These are phyloP conservation scores for Lamprotornis superbus DNA, from an alignment of 2,113 vertebrate species.

Conservation along the genomic window DNA sequence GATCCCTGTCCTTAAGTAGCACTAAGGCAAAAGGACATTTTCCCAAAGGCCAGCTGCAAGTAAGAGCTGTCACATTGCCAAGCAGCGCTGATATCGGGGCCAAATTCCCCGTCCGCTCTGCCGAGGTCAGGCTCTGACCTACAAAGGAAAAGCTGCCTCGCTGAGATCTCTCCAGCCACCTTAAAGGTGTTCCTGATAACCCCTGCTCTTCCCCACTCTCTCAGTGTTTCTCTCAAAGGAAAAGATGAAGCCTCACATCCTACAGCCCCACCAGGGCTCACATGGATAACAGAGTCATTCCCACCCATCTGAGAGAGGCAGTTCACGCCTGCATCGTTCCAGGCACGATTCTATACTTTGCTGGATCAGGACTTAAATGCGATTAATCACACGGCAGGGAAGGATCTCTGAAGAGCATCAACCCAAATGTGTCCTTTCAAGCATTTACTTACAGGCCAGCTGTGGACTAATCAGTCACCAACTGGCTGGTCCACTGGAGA, in stretches of 20 bases:
- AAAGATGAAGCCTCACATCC: neutral
- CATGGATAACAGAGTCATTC: neutral
- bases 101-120: neutral
- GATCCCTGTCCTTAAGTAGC: neutral
- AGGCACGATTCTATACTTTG: conserved; percentile 40
- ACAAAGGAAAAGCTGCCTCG: neutral
- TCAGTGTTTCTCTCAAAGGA: neutral
- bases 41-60: neutral
- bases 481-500: conserved; percentile 57
- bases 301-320: neutral
- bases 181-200: neutral
- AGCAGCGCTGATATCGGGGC: rapidly evolving
- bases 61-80: neutral
- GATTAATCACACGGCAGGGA: conserved; percentile 67
- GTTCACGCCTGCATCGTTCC: neutral
- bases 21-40: neutral
- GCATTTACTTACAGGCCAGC: conserved; percentile 64
- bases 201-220: neutral
- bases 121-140: neutral
- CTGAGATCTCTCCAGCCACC: neutral
- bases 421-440: conserved; percentile 64
- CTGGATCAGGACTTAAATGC: conserved; percentile 54
- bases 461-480: conserved; percentile 66
- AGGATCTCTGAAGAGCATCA: conserved; percentile 59
- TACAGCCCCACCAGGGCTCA: neutral